Base-by-base conservation (phyloP, 2,888 invertebrate genomes). In the Melieria picta region DNA sequence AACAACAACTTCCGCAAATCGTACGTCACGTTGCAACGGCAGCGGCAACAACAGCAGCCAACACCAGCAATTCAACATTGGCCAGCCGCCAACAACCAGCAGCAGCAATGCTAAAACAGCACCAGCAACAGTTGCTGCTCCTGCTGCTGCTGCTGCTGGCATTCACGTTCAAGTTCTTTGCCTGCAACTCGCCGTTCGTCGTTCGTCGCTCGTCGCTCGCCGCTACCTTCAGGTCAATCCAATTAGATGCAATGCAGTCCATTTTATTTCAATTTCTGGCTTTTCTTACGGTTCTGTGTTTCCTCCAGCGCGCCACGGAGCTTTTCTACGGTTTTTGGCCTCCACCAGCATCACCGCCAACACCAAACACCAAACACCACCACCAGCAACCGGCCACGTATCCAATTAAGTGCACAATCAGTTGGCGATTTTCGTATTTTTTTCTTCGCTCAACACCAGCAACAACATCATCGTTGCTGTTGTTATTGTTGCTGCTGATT, bases 391-490 rank as follows among this genome's bases (percentile, higher is more conserved):
- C 30, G 30, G 47, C 48, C 42, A 55, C 69, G 82, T 78, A 83
- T 81, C 83, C 83, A 83, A 82, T 82, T 82, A 82, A 82, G 76
- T 75, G 69, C 73, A 74, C 71, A 76, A 71, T 75, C 73, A 69
- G 65, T 66, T 72, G 65, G 43, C 42, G 43, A 30, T 52, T 50
- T 64, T 57, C 13, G 52, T 48, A 48, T 64, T 45, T 55, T 67
- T 67, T 55, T 68, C 47, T 55, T 65, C 46, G 65, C 13, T 58
- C 13, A 11, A 5, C n/a, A 30, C 62, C 52, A 63, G 60, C 52
- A 30, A 30, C 30, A 30, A 30, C 30, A 30, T 30, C 30, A 30
- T 30, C 3, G 30, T 58, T 60, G 50, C n/a, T 67, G 61, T 60
- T 60, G 45, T 47, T 64, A 57, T 70, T 50, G 46, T 58, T 57